A percentile compares a stretch with the other conserved stretches of the same genome.
phyloP scores from a whole-genome alignment of 2,797 vertebrate species.

The Cuculus canorus region DNA sequence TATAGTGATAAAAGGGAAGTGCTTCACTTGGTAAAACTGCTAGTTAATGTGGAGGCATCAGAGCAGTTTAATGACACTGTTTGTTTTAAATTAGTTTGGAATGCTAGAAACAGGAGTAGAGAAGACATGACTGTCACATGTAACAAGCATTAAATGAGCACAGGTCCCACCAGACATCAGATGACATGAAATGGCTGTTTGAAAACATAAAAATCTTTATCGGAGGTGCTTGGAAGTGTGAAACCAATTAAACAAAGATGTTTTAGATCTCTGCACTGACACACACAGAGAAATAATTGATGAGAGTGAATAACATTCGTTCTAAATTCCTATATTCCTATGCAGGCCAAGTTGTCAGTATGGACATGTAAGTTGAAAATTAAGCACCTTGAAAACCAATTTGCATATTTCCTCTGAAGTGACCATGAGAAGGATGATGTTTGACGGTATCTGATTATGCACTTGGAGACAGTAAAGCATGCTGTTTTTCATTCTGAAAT shows the following conservation, averaged over 20 bases:
- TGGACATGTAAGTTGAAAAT: background rate
- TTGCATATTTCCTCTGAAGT: background rate
- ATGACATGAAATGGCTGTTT: background rate
- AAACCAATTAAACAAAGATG: background rate
- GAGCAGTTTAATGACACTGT: background rate
- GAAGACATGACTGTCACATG: background rate
- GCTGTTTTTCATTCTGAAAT: background rate
- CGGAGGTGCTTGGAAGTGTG: background rate
- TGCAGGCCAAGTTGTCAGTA: background rate
- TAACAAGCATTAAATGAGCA: background rate
- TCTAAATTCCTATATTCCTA: background rate
- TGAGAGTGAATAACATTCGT: background rate
- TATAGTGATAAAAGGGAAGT: conserved; percentile 63
- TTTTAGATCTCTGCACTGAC: background rate
- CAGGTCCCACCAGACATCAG: background rate
- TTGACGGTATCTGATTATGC: background rate
- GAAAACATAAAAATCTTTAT: background rate
- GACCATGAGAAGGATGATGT: background rate
- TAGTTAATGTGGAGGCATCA: background rate
- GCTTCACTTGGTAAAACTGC: conserved; percentile 36
- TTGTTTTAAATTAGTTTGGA: background rate
- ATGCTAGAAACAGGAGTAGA: background rate
- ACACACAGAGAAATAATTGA: background rate
- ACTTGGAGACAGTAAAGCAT: background rate
- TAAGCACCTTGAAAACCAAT: background rate